These are phyloP conservation scores for Peucedramus taeniatus DNA, from an alignment of 2,113 vertebrate species.

Conservation along the genomic window DNA sequence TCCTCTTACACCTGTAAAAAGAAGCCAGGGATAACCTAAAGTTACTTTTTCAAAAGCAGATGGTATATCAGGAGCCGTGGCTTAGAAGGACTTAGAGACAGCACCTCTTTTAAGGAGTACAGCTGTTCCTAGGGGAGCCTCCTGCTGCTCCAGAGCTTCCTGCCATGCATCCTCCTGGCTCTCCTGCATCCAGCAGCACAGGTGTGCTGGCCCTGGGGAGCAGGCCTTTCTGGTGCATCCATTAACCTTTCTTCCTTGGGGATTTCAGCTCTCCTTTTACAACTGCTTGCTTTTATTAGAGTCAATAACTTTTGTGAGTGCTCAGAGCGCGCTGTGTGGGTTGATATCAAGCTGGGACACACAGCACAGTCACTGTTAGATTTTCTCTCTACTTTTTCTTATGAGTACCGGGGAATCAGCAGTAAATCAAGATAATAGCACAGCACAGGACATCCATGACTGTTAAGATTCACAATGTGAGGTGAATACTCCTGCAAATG, in stretches of 20 bases:
- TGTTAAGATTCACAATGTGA: not conserved
- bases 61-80: not conserved
- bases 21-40: not conserved
- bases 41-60: not conserved
- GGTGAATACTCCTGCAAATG: not conserved
- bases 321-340: accelerated
- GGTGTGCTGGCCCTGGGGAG: accelerated
- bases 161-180: accelerated
- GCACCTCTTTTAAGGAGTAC: not conserved
- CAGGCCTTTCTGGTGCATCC: not conserved
- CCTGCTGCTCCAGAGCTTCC: too few species aligned
- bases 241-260: not conserved
- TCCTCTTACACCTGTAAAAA: not conserved
- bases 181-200: not conserved
- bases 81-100: not conserved
- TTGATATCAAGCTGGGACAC: not conserved
- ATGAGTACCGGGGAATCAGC: not conserved
- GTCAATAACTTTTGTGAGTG: not conserved
- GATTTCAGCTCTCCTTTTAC: not conserved
- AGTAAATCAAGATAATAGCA: not conserved
- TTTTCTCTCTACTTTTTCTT: not conserved
- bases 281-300: not conserved
- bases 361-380: not conserved
- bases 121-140: not conserved
- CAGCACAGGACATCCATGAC: not conserved